phyloP scores from a whole-genome alignment of 2,888 invertebrate species.

The Heliconius hortense region DNA sequence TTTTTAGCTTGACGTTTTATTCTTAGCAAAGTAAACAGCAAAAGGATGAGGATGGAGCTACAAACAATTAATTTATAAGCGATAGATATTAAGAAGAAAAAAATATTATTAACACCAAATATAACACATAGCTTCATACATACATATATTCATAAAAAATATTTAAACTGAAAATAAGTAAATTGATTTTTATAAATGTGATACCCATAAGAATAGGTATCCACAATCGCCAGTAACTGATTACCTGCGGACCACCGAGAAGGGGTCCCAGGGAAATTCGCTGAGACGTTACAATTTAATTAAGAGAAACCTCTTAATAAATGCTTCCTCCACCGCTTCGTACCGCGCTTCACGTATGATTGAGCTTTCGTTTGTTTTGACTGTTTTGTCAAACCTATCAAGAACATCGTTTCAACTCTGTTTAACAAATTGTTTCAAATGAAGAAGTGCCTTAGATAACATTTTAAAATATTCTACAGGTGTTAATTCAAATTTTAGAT shows the following conservation, averaged over 20 bases:
- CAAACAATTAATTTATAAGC: too few relatives aligned
- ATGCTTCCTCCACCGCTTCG: constrained; percentile 55
- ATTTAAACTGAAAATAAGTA: constrained; percentile 54
- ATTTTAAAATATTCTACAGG: constrained; percentile 10
- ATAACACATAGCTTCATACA: not conserved
- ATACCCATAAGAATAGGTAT: constrained; percentile 48
- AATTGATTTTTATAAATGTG: constrained; percentile 58
- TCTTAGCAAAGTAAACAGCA: too few relatives aligned
- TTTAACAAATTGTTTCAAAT: constrained; percentile 31
- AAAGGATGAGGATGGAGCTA: too few relatives aligned
- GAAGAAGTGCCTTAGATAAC: not conserved
- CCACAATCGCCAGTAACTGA: constrained; percentile 49
- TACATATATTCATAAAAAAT: too few relatives aligned
- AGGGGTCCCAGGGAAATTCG: constrained; percentile 64
- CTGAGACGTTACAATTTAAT: constrained; percentile 80
- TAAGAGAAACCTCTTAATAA: constrained; percentile 65
- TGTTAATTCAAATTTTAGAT: not conserved
- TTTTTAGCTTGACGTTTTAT: too few relatives aligned
- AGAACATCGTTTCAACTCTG: constrained; percentile 25
- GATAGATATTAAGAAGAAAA: too few relatives aligned
- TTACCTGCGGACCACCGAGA: constrained; percentile 66
- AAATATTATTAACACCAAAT: not conserved
- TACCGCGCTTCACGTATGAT: constrained; percentile 54
- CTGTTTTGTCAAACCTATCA: constrained; percentile 31
- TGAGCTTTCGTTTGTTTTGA: constrained; percentile 54